Evolutionary conservation across 1,140 invertebrate genomes (phyloP).

Genomic region (Zaprionus africanus): DNA sequence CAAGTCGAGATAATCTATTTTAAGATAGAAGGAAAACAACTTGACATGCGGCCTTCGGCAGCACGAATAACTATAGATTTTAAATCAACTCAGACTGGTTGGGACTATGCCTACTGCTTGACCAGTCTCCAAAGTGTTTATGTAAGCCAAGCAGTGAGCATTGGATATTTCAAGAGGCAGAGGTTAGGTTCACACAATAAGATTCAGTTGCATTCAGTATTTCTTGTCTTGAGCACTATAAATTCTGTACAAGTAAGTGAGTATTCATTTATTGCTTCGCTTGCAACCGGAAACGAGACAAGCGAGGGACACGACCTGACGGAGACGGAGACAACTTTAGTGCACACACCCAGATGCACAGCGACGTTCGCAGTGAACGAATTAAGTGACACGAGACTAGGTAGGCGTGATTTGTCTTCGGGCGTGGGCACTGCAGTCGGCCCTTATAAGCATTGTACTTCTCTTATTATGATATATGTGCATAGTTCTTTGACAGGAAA

Average conservation of each 20-base stretch:
- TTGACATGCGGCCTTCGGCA: neutral
- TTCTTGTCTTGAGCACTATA: too few species aligned
- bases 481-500: constrained; percentile 30
- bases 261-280: too few species aligned
- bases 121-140: neutral
- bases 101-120: neutral
- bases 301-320: constrained; percentile 7
- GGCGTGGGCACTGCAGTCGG: neutral
- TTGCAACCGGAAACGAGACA: constrained; percentile 65
- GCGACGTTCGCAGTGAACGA: neutral
- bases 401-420: neutral
- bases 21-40: constrained; percentile 1
- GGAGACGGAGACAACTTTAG: neutral
- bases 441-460: neutral
- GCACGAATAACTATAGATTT: neutral
- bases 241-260: too few species aligned
- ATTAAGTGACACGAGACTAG: neutral
- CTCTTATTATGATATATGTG: neutral
- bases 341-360: neutral
- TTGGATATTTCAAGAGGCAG: neutral
- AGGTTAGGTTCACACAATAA: neutral
- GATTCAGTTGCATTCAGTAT: neutral
- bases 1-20: constrained; percentile 3
- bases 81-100: neutral
- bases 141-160: neutral